Base-by-base conservation (phyloP, 2,888 invertebrate genomes). In the Agonopterix heracliana region DNA sequence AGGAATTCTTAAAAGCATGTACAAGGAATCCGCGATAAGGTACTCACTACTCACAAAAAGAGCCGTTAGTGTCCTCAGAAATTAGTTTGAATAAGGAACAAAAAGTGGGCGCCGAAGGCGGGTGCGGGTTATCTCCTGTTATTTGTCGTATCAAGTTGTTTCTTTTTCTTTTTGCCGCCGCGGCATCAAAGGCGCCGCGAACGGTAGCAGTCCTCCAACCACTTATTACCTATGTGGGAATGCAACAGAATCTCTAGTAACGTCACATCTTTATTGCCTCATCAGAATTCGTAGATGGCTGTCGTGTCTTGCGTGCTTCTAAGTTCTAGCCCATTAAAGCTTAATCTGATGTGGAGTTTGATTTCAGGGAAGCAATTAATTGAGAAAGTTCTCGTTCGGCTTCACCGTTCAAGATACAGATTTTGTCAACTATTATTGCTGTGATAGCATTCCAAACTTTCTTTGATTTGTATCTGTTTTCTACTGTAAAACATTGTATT, bases 111-210 rank as follows among this genome's bases (percentile, higher is more conserved):
- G 81, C 82, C 81, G 65, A 60, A 11, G 66, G 62, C 67, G 68
- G 66, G 71, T 67, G 65, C 68, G 58, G 63, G 77, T 78, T 87
- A 86, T 88, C 86, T 84, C 64, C 68, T 63, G 77, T 81, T 85
- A 85, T 87, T 88, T 87, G 85, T 87, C 82, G 80, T 80, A 83
- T 81, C 79, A 79, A 81, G 85, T 81, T 76, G 73, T 74, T 74
- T 71, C 68, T 65, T 68, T 65, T 68, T 63, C 67, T 74, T 77
- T 73, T 65, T 61, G 61, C 53, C 65, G 74, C 71, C 68, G 78
- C 26, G 66, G 61, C 66, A 60, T 81, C 82, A 86, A 85, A 87
- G 73, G 55, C 52, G 64, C 81, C 82, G 85, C 77, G 66, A 63
- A 78, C 85, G 67, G 87, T 84, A 86, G 86, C 82, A 54, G 50